Base-by-base conservation (phyloP, 2,888 invertebrate species). In the Caenorhabditis parvicauda region DNA sequence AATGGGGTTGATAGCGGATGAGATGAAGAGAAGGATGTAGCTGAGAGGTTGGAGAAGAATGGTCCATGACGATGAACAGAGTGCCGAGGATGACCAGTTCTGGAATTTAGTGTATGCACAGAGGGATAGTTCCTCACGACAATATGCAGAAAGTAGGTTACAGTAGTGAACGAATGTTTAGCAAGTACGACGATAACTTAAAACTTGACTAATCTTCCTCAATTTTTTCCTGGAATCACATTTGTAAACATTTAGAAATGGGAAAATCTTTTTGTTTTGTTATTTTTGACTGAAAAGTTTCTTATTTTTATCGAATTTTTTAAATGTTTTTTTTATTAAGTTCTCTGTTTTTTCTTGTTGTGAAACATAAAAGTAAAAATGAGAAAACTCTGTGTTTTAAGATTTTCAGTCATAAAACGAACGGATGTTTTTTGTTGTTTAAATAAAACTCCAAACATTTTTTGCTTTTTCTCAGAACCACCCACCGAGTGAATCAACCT, bases 401-500 rank as follows among this genome's bases (percentile, higher is more conserved):
- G n/a, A 17, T 17, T 39, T 7, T 12, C 7, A 12, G n/a, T 39
- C 21, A n/a, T n/a, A n/a, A n/a, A n/a, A n/a, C n/a, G n/a, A n/a
- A n/a, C n/a, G n/a, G n/a, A n/a, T n/a, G n/a, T 32, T 9, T 32
- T 32, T 32, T 12, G 9, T 32, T 32, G 35, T 32, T 32, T 32
- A n/a, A n/a, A n/a, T n/a, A n/a, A n/a, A n/a, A n/a, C n/a, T n/a
- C n/a, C n/a, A n/a, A n/a, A n/a, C n/a, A n/a, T n/a, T n/a, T n/a
- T n/a, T n/a, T n/a, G n/a, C n/a, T n/a, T n/a, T n/a, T n/a, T n/a
- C n/a, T n/a, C n/a, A n/a, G 14, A 29, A 35, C 17, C 42, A 49
- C 67, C 50, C 24, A 75, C 75, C 54, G 64, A 47, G 42, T 67
- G 59, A 7, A 76, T 54, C 22, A 78, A 53, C 19, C 91, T 86